Evolutionary conservation across 2,888 invertebrate species (phyloP), one percentile per base, ranked within the genome.

Genomic region (Cheilosia vulpina): DNA sequence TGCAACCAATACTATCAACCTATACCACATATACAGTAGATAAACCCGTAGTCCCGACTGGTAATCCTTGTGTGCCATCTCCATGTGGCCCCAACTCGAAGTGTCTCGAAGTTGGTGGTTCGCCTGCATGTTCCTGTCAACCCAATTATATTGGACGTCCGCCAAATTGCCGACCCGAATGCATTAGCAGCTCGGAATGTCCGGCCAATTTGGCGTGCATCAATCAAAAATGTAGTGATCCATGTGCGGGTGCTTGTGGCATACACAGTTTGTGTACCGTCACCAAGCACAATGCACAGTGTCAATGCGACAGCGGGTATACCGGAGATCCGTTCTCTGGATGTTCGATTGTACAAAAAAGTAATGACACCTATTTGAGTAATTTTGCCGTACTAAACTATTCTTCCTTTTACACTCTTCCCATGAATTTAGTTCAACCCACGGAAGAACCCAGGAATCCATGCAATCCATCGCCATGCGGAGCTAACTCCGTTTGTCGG

Each of bases 21-120:
- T 76, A 69, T 82, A 82, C 87, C 87, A 89, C 87, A 80, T 87
- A 88, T 87, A 87, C 90, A 91, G 91, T 93, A 93, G 93, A 92
- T 89, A 89, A 89, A 90, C 90, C 92, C 89, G 88, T 90, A 87
- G 87, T 93, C 91, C 94, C 95, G 87, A 93, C 93, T 88, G 94
- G 93, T 90, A 95, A 96, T 92, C 96, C 97, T 65, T 97, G 97
- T 91, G 92, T 95, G 87, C 96, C 97, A 79, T 95, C 96, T 87
- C 97, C 97, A 21, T 97, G 97, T 91, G 97, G 97, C 87, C 95
- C 96, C 71, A 95, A 97, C 92, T 96, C 97, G 63, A 95, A 96
- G 92, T 97, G 97, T 93, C 87, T 91, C 89, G 94, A 95, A 82
- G 94, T 96, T 88, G 96, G 96, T 84, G 95, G 95, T 89, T 95